Conservation (phyloP, 1,140 invertebrate genomes). For the Drosophila trapezifrons region DNA sequence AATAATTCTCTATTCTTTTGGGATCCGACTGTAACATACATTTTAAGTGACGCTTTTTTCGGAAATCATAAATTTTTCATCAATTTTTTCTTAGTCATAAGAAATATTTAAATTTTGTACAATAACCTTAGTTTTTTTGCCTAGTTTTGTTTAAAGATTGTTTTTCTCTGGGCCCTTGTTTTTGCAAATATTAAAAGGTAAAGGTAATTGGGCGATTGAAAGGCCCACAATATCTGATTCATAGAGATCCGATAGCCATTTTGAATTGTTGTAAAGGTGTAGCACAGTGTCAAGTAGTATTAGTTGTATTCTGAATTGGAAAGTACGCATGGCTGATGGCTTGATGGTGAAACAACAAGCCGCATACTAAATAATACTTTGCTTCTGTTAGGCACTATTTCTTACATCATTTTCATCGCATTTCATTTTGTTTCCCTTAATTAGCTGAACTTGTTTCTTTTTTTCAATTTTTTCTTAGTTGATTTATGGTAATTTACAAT, state of each 20-base stretch:
- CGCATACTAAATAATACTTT: constrained; percentile 54
- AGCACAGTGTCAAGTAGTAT: constrained; percentile 9
- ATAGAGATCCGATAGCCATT: neutral
- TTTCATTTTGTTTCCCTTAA: constrained; percentile 21
- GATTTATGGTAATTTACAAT: constrained; percentile 9
- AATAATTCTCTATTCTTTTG: too few relatives aligned
- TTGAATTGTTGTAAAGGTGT: neutral
- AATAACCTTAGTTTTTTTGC: too few relatives aligned
- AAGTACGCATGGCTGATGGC: constrained; percentile 25
- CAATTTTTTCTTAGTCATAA: too few relatives aligned
- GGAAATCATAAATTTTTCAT: too few relatives aligned
- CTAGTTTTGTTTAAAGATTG: too few relatives aligned
- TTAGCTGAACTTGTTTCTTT: constrained; percentile 4
- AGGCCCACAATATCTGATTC: neutral
- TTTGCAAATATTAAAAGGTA: constrained; percentile 4
- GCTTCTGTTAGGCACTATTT: constrained; percentile 77
- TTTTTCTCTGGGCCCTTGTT: neutral
- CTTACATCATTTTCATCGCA: constrained; percentile 23
- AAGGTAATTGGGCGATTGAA: neutral
- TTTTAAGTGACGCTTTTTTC: too few relatives aligned
- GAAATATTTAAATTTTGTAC: neutral
- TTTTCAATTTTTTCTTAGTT: neutral
- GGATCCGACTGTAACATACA: too few relatives aligned
- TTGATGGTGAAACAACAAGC: constrained; percentile 17
- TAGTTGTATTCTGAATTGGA: constrained; percentile 19